Conservation (phyloP, 2,113 vertebrate genomes). For the Paradoxurus hermaphroditus region DNA sequence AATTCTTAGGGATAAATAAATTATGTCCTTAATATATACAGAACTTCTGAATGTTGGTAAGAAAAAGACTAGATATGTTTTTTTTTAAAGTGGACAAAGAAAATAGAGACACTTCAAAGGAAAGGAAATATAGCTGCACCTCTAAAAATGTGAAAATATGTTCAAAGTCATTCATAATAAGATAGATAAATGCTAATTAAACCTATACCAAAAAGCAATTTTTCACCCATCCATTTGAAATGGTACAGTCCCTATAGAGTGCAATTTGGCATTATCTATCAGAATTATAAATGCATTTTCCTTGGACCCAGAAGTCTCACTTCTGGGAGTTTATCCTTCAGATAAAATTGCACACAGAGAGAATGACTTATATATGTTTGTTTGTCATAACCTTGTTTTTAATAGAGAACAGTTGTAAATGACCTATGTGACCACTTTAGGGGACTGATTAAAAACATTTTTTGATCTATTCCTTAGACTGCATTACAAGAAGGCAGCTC, state of each 20-base stretch:
- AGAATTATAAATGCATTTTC: not conserved
- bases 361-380: not conserved
- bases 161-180: not conserved
- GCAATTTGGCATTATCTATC: not conserved
- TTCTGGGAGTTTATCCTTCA: not conserved
- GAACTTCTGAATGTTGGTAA: not conserved
- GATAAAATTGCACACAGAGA: not conserved
- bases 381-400: not conserved
- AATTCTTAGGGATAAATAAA: not conserved
- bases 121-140: not conserved
- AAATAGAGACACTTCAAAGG: not conserved
- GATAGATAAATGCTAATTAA: not conserved
- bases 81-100: not conserved
- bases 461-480: not conserved
- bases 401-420: not conserved
- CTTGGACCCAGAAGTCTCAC: not conserved
- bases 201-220: not conserved
- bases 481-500: not conserved
- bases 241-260: not conserved
- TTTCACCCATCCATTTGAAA: not conserved
- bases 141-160: constrained; percentile 19
- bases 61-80: not conserved
- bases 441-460: not conserved
- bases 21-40: not conserved
- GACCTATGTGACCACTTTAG: not conserved